A percentile compares a stretch with the other conserved stretches of the same genome.
phyloP scores from a whole-genome alignment of 2,888 invertebrate genomes.

The Masnerella sp. region DNA sequence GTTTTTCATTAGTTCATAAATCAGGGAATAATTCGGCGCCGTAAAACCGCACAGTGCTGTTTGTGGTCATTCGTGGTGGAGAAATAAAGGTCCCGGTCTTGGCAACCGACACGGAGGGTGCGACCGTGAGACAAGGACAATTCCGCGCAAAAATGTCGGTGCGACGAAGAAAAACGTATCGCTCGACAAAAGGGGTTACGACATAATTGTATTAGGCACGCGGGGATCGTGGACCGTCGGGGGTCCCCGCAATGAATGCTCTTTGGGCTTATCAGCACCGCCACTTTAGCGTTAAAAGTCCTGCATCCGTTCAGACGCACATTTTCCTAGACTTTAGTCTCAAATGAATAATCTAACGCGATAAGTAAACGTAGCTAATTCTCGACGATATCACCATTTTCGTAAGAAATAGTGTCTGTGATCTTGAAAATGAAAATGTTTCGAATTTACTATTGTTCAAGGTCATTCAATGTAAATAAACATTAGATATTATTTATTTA shows the following conservation, averaged over 20 bases:
- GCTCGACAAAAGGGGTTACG: constrained; percentile 74
- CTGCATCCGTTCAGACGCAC: constrained; percentile 63
- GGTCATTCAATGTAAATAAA: too few relatives aligned
- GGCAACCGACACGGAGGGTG: constrained; percentile 52
- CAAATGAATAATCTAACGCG: constrained; percentile 34
- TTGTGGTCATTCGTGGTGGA: constrained; percentile 53
- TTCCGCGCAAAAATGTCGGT: constrained; percentile 8
- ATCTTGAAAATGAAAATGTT: too few relatives aligned
- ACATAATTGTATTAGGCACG: constrained; percentile 76
- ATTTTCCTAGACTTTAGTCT: constrained; percentile 22
- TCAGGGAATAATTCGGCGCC: constrained; percentile 52
- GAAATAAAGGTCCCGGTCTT: constrained; percentile 58
- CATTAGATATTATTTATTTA: too few relatives aligned
- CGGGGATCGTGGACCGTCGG: constrained; percentile 65
- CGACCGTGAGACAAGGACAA: constrained; percentile 40
- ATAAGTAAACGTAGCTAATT: constrained; percentile 25
- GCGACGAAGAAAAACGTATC: constrained; percentile 57
- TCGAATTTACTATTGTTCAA: too few relatives aligned
- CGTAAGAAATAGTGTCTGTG: too few relatives aligned
- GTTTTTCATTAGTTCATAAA: constrained; percentile 58
- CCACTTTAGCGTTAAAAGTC: constrained; percentile 74
- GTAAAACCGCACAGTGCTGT: constrained; percentile 40
- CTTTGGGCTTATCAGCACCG: constrained; percentile 75
- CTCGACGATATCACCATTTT: too few relatives aligned
- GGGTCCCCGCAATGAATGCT: constrained; percentile 76